A percentile compares a stretch with the other conserved stretches of the same genome.
Conservation (phyloP, 2,888 invertebrate species). For the Stenodera caucasica region DNA sequence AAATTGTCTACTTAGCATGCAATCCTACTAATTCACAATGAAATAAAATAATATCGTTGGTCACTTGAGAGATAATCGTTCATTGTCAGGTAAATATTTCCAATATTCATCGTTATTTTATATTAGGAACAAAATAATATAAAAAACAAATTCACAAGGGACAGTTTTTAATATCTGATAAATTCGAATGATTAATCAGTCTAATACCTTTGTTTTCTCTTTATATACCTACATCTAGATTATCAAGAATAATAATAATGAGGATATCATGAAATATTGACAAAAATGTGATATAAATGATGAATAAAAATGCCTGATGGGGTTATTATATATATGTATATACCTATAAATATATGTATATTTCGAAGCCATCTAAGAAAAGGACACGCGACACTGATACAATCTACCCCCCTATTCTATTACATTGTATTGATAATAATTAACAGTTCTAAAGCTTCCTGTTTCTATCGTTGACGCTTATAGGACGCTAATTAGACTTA, state of each 20-base stretch:
- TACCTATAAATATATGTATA: too few relatives aligned
- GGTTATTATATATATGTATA: neutral
- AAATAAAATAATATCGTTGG: constrained; percentile 16
- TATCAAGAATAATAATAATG: neutral
- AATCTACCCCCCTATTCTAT: constrained; percentile 24
- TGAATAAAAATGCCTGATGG: neutral
- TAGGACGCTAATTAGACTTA: constrained; percentile 4
- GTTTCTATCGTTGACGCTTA: constrained; percentile 9
- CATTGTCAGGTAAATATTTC: constrained; percentile 11
- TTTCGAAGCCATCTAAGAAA: constrained; percentile 18
- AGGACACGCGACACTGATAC: constrained; percentile 27
- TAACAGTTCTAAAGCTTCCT: constrained; percentile 27
- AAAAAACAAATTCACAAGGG: neutral
- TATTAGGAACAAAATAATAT: neutral
- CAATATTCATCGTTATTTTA: too few relatives aligned
- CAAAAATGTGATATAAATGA: neutral
- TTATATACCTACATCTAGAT: neutral
- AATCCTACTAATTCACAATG: neutral
- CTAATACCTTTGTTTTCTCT: constrained; percentile 7
- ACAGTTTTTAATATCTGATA: neutral
- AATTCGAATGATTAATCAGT: constrained; percentile 20
- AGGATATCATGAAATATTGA: too few relatives aligned
- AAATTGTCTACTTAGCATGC: neutral
- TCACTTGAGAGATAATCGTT: constrained; percentile 26
- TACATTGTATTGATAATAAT: constrained; percentile 26